These are phyloP conservation scores for Nymphalis urticae DNA, from an alignment of 2,888 invertebrate species.

Conservation along the genomic window DNA sequence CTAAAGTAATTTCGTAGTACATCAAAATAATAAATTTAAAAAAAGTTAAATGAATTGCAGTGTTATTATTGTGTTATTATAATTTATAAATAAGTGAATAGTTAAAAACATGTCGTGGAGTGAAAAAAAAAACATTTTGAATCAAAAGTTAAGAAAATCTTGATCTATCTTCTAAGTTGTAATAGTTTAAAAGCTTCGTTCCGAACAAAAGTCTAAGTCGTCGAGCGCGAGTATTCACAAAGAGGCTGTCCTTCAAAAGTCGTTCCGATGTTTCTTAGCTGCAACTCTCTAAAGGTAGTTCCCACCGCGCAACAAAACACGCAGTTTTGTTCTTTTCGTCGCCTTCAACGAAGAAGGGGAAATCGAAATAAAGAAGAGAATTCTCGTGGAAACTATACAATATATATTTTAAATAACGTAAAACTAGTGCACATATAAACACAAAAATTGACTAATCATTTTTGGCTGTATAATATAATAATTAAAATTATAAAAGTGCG, in stretches of 20 bases:
- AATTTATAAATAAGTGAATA: background rate
- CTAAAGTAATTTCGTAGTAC: too few relatives aligned
- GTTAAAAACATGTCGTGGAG: background rate
- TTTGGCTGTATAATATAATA: too few relatives aligned
- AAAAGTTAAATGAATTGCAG: too few relatives aligned
- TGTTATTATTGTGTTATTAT: too few relatives aligned
- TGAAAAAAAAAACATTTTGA: conserved; percentile 1
- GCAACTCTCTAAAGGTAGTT: conserved; percentile 25
- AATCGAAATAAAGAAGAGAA: background rate
- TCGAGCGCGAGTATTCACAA: conserved; percentile 28
- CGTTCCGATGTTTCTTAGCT: conserved; percentile 22
- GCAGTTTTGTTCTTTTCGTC: conserved; percentile 25
- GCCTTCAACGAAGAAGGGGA: conserved; percentile 15
- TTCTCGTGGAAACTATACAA: background rate
- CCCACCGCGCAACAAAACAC: conserved; percentile 22
- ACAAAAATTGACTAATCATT: too few relatives aligned
- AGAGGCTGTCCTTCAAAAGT: conserved; percentile 25
- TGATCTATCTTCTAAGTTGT: conserved; percentile 18
- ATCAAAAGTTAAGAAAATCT: conserved; percentile 5
- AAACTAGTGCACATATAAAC: too few relatives aligned
- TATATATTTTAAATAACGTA: too few relatives aligned
- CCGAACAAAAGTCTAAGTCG: conserved; percentile 25
- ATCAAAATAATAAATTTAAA: too few relatives aligned
- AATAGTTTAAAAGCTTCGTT: conserved; percentile 27
- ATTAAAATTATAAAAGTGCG: too few relatives aligned